Conservation (phyloP, 2,113 vertebrate genomes). For the Gymnogyps californianus region DNA sequence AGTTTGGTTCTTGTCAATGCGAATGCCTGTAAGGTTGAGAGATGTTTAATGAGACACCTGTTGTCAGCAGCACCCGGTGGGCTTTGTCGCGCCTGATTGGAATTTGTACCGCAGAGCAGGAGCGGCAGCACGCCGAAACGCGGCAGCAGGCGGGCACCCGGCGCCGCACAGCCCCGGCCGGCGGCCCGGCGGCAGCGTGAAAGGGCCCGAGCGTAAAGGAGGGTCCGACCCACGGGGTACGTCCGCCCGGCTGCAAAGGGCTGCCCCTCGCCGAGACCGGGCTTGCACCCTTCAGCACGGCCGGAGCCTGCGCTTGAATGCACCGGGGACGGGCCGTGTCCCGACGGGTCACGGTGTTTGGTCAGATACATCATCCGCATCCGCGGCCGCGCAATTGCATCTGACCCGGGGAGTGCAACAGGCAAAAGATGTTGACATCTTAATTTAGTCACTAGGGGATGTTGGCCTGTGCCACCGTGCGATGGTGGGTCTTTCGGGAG, state of each 20-base stretch:
- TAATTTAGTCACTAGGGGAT: accelerated
- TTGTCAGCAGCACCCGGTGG: conserved; percentile 62
- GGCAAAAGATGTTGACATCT: not conserved
- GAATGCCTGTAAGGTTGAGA: conserved; percentile 71
- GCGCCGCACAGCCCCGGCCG: not conserved
- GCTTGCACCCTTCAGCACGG: not conserved
- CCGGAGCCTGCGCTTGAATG: not conserved
- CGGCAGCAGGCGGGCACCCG: not conserved
- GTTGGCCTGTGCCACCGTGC: not conserved
- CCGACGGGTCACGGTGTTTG: accelerated
- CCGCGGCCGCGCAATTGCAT: accelerated
- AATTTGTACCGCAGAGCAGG: not conserved
- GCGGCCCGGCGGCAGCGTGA: accelerated
- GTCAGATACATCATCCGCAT: not conserved
- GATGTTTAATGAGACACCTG: conserved; percentile 78
- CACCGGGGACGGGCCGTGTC: accelerated
- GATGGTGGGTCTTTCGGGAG: not conserved
- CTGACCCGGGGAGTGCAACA: not conserved
- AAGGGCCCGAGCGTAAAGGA: accelerated
- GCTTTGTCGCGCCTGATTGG: conserved; percentile 60
- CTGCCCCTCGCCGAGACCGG: accelerated
- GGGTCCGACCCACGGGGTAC: accelerated
- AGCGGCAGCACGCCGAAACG: not conserved
- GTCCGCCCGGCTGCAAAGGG: not conserved
- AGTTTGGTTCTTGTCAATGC: conserved; percentile 70